These are phyloP conservation scores for Drosophila paramelanica DNA, from an alignment of 2,888 invertebrate species.

Conservation along the genomic window DNA sequence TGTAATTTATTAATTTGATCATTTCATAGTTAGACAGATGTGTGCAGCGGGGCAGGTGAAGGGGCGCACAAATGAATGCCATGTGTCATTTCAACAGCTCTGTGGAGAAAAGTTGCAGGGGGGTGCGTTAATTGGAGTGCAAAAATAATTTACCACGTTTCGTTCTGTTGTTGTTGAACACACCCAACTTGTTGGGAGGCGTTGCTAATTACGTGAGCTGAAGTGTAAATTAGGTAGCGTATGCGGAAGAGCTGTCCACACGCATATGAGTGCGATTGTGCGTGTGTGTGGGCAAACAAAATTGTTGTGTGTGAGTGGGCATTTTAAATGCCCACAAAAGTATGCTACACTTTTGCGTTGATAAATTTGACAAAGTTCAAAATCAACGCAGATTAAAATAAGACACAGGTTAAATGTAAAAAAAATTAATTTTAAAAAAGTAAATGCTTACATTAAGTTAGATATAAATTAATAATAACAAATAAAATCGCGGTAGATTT, in stretches of 20 bases:
- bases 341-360: constrained; percentile 3
- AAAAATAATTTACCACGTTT: constrained; percentile 59
- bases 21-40: constrained; percentile 37
- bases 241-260: constrained; percentile 1
- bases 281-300: constrained; percentile 2
- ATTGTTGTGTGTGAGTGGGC: not conserved
- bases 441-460: no score
- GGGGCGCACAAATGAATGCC: constrained; percentile 22
- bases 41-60: not conserved
- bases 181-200: constrained; percentile 17
- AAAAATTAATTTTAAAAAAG: no score
- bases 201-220: constrained; percentile 29
- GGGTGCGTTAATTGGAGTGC: constrained; percentile 60
- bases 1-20: constrained; percentile 59
- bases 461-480: no score
- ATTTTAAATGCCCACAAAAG: constrained; percentile 3
- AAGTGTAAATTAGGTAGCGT: constrained; percentile 24
- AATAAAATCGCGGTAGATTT: not conserved
- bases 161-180: constrained; percentile 6
- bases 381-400: not conserved
- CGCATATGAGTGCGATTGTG: not conserved
- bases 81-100: constrained; percentile 50
- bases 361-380: not conserved
- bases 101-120: no score
- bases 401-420: not conserved